A percentile compares a stretch with the other conserved stretches of the same genome.
Conservation (phyloP, 2,113 vertebrate species). For the Toxotes jaculatrix region DNA sequence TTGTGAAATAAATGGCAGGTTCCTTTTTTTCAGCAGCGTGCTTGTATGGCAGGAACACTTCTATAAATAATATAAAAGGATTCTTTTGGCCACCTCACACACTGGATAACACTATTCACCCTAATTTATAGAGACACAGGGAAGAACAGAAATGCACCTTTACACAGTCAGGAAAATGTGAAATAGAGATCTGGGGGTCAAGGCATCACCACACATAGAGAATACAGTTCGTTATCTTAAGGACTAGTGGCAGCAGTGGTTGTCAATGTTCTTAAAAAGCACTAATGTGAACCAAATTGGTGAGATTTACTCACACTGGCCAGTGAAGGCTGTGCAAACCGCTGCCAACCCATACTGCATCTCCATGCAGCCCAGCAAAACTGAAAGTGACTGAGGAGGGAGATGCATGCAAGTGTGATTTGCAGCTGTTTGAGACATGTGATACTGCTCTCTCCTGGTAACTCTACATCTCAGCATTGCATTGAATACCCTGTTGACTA, state of each 20-base stretch:
- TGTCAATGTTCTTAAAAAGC: constrained; percentile 43
- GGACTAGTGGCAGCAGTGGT: constrained; percentile 20
- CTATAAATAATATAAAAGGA: constrained; percentile 48
- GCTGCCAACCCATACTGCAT: constrained; percentile 36
- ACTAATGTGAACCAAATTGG: constrained; percentile 35
- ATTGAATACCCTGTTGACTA: constrained; percentile 53
- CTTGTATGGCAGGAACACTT: not conserved
- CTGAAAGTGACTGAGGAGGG: constrained; percentile 25
- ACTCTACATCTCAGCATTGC: constrained; percentile 58
- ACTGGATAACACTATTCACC: constrained; percentile 3
- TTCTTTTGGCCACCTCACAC: constrained; percentile 26
- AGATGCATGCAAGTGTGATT: constrained; percentile 71
- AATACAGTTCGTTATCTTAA: constrained; percentile 43
- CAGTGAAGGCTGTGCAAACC: constrained; percentile 28
- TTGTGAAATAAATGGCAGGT: constrained; percentile 18
- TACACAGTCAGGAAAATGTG: constrained; percentile 12
- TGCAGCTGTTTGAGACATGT: constrained; percentile 65
- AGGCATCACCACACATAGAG: constrained; percentile 16
- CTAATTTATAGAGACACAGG: constrained; percentile 8
- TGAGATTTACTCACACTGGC: constrained; percentile 35
- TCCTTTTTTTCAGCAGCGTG: constrained; percentile 16
- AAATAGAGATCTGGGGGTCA: constrained; percentile 10
- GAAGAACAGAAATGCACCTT: constrained; percentile 3
- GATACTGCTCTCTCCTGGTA: constrained; percentile 68
- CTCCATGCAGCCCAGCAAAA: constrained; percentile 49